phyloP scores from a whole-genome alignment of 2,113 vertebrate genomes.

The Gnathonemus echidnorhynchus region DNA sequence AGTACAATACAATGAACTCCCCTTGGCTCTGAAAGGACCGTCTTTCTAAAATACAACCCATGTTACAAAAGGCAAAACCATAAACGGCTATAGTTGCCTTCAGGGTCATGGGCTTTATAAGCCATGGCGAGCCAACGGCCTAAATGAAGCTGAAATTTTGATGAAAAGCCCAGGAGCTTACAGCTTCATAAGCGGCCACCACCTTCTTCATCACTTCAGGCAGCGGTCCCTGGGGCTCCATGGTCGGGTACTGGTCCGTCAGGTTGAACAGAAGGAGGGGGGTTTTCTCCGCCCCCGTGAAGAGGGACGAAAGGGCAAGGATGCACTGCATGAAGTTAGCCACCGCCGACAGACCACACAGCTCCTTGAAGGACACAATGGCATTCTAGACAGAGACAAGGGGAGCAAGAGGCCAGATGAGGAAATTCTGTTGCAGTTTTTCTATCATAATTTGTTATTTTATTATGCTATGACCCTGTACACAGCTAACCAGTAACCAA shows the following conservation, averaged over 20 bases:
- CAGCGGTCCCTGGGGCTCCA: slow-evolving; percentile 83
- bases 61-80: background rate
- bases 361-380: slow-evolving; percentile 83
- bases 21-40: background rate
- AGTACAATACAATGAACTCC: background rate
- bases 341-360: slow-evolving; percentile 86
- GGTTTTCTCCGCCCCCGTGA: slow-evolving; percentile 72
- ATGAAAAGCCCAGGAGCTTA: slow-evolving; percentile 53
- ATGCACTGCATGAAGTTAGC: slow-evolving; percentile 94
- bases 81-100: background rate
- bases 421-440: background rate
- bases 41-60: background rate
- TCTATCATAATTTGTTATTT: background rate
- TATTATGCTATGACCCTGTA: background rate
- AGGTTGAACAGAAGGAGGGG: slow-evolving; percentile 82
- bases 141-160: background rate
- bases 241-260: slow-evolving; percentile 72
- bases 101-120: background rate
- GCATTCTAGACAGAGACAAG: slow-evolving; percentile 62
- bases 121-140: background rate
- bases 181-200: slow-evolving; percentile 77
- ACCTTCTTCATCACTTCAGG: slow-evolving; percentile 87
- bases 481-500: background rate
- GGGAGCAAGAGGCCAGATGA: background rate
- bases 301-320: slow-evolving; percentile 75